phyloP scores from a whole-genome alignment of 2,113 vertebrate species.

The Glaucomys volans region DNA sequence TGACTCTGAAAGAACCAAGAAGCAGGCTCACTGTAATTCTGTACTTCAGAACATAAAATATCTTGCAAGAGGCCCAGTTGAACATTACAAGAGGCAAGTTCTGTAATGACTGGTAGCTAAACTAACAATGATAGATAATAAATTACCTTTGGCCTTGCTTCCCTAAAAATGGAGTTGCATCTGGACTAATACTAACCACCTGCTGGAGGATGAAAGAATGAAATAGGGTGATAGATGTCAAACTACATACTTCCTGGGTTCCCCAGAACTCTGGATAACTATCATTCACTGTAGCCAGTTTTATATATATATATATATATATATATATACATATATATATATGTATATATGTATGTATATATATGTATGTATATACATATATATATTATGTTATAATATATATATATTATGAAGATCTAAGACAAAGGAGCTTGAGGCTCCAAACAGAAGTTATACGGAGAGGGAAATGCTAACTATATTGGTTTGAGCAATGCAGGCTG shows the following conservation, averaged over 20 bases:
- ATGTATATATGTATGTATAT: no score
- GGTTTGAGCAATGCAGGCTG: background rate
- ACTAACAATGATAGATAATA: background rate
- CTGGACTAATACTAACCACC: background rate
- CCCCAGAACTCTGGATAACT: background rate
- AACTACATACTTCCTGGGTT: background rate
- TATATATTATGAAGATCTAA: background rate
- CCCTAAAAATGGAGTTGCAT: background rate
- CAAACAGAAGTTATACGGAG: background rate
- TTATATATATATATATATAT: no score
- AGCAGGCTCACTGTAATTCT: background rate
- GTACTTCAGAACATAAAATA: background rate
- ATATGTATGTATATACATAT: no score
- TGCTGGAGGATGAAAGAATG: background rate
- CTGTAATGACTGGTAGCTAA: background rate
- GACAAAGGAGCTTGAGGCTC: background rate
- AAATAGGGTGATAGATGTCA: background rate
- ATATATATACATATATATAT: no score
- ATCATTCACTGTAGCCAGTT: background rate
- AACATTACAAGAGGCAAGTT: background rate
- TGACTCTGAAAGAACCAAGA: background rate
- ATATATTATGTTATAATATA: no score
- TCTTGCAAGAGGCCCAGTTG: background rate
- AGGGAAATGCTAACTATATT: background rate
- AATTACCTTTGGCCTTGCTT: background rate